Percentiles rank a stretch among this genome's conserved stretches.
Conservation (phyloP, 2,888 invertebrate species). For the Pteria penguin region DNA sequence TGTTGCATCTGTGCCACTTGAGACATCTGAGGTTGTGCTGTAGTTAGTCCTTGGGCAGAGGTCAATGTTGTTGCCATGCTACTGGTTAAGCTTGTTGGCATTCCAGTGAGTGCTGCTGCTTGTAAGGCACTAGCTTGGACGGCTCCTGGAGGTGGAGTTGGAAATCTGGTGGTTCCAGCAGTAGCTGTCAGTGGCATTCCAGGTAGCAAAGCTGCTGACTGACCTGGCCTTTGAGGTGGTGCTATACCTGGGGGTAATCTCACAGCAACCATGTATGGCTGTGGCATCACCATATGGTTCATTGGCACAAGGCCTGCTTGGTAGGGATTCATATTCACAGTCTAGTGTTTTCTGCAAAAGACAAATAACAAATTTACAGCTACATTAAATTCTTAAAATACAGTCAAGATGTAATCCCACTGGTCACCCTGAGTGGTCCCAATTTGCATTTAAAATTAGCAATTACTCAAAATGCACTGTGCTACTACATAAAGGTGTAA, state of each 20-base stretch:
- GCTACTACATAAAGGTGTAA: too few species aligned
- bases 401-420: too few species aligned
- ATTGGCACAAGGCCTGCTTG: slow-evolving; percentile 71
- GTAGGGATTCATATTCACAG: slow-evolving; percentile 60
- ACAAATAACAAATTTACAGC: too few species aligned
- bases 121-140: slow-evolving; percentile 12
- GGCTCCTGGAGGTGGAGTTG: slow-evolving; percentile 34
- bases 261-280: slow-evolving; percentile 72
- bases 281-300: slow-evolving; percentile 67
- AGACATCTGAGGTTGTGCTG: background rate
- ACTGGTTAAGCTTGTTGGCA: background rate
- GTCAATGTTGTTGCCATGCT: background rate
- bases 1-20: background rate
- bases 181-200: slow-evolving; percentile 52
- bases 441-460: too few species aligned
- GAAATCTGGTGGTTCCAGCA: slow-evolving; percentile 47
- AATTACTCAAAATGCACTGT: too few species aligned
- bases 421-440: too few species aligned
- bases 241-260: slow-evolving; percentile 59
- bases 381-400: too few species aligned
- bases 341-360: background rate
- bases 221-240: slow-evolving; percentile 43
- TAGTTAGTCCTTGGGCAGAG: background rate
- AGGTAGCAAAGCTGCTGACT: slow-evolving; percentile 43
- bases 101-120: slow-evolving; percentile 15